These are phyloP conservation scores for Hololepta plana DNA, from an alignment of 2,888 invertebrate genomes.

Conservation along the genomic window DNA sequence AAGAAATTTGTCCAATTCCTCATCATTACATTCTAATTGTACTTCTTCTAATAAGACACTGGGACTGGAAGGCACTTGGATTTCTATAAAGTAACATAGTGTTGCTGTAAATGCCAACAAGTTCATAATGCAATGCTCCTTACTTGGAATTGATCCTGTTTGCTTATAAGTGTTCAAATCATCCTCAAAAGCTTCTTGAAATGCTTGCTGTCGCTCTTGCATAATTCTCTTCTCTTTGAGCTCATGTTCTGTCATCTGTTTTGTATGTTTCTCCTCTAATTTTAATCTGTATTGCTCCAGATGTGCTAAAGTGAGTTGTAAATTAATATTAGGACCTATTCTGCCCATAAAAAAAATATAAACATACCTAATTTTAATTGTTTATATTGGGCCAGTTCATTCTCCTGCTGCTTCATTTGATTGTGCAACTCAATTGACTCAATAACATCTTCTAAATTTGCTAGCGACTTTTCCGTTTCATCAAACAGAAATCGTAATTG, in stretches of 20 bases:
- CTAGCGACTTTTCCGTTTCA: constrained; percentile 44
- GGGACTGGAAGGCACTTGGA: constrained; percentile 10
- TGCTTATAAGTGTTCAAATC: constrained; percentile 46
- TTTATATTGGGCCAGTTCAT: constrained; percentile 50
- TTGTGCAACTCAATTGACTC: constrained; percentile 52
- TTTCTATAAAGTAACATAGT: constrained; percentile 10
- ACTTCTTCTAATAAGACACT: constrained; percentile 40
- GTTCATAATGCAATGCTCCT: constrained; percentile 8
- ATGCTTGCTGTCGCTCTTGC: constrained; percentile 47
- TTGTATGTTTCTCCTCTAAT: constrained; percentile 37
- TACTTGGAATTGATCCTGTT: constrained; percentile 42
- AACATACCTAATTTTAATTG: constrained; percentile 47
- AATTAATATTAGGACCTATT: constrained; percentile 1
- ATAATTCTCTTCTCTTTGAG: constrained; percentile 33
- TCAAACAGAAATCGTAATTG: no score
- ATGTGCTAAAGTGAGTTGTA: constrained; percentile 20
- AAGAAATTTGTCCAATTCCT: constrained; percentile 44
- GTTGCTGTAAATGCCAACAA: constrained; percentile 3
- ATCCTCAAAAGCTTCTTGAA: constrained; percentile 48
- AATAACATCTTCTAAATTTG: constrained; percentile 47
- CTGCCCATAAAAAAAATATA: constrained; percentile 4
- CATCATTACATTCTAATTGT: constrained; percentile 37
- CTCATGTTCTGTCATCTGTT: constrained; percentile 37
- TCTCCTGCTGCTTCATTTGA: constrained; percentile 51
- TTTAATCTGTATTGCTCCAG: constrained; percentile 28